phyloP scores from a whole-genome alignment of 2,888 invertebrate species.

The Ypsolopha sequella region DNA sequence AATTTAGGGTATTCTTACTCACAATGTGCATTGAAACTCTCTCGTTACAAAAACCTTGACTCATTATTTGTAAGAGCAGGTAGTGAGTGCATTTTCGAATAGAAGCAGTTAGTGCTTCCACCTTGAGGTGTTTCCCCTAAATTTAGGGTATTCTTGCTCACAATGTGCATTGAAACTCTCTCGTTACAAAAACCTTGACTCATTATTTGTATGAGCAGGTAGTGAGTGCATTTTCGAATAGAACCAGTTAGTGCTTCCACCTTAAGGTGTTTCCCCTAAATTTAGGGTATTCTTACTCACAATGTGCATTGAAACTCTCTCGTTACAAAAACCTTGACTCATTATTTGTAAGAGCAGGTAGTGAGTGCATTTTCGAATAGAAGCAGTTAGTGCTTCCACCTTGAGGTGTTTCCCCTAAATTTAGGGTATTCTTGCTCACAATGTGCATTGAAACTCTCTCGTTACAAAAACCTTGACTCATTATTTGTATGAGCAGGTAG shows the following conservation, averaged over 20 bases:
- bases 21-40: constrained; percentile 2
- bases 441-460: constrained; percentile 2
- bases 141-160: background rate
- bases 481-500: constrained; percentile 24
- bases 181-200: constrained; percentile 4
- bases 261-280: too few species aligned
- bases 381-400: too few species aligned
- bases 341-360: constrained; percentile 23
- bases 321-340: constrained; percentile 4
- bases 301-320: constrained; percentile 2
- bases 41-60: constrained; percentile 4
- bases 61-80: constrained; percentile 19
- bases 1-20: background rate
- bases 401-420: too few species aligned
- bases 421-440: background rate
- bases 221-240: constrained; percentile 22
- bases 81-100: constrained; percentile 23
- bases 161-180: constrained; percentile 3
- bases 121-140: too few species aligned
- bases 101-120: too few species aligned
- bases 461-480: constrained; percentile 5
- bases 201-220: constrained; percentile 21
- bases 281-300: background rate
- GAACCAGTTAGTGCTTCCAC: too few species aligned
- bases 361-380: constrained; percentile 14